Evolutionary conservation across 2,888 invertebrate species (phyloP), one percentile per base, ranked within the genome.

Genomic region (Anorthoa munda): DNA sequence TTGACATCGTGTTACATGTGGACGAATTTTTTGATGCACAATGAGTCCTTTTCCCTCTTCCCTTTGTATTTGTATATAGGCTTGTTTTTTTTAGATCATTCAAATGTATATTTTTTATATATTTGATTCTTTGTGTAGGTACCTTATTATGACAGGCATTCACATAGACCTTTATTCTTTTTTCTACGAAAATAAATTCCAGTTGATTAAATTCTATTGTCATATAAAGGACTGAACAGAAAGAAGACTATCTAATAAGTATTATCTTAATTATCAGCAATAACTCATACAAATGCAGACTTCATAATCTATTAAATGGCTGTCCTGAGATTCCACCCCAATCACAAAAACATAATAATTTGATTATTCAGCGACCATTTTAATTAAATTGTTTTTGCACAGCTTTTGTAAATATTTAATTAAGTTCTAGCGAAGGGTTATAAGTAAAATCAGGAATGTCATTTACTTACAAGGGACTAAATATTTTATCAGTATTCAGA

Each of bases 401-500:
- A 50, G 18, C 45, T 56, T 55, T 26, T 48, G n/a, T 18, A 39
- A 66, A 66, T 66, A 76, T 66, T 71, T 21, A 60, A 78, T 60
- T 56, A 48, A 59, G 31, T 21, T n/a, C 46, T 26, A 26, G 13
- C 23, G 11, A 55, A 55, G 48, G 58, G 51, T 68, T 39, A 2
- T 48, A 69, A 59, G 45, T 17, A 13, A 56, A 56, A 31, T 56
- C 23, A 48, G 13, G 51, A 65, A 73, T 31, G 13, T 61, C 23
- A 51, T 65, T 59, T n/a, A 23, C 39, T 18, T 13, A 31, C 2
- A 67, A 21, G 21, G 23, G 59, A 50, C 51, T 61, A 50, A 67
- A 73, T 58, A 64, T 72, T 63, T 79, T 4, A 13, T 60, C 45
- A 72, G 31, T 61, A 64, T 67, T 68, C n/a, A 51, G 13, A 23